Percentiles rank a stretch among this genome's conserved stretches.
Conservation (phyloP, 2,888 invertebrate species). For the Drosophila pegasa region DNA sequence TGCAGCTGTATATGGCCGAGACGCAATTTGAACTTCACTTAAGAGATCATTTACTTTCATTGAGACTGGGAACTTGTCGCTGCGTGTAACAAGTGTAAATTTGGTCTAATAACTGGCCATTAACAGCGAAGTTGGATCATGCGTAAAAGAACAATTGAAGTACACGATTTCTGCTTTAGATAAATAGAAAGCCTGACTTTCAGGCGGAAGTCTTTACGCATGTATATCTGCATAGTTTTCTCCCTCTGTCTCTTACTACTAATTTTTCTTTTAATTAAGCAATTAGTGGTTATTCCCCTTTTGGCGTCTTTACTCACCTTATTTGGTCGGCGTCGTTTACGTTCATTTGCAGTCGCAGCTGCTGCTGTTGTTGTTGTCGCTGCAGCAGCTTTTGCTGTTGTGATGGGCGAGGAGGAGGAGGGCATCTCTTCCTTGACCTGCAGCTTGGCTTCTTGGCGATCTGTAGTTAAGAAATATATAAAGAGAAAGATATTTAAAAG, state of each 20-base stretch:
- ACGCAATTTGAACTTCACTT: slow-evolving; percentile 78
- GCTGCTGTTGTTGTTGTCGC: slow-evolving; percentile 80
- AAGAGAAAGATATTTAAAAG: no score
- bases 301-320: slow-evolving; percentile 80
- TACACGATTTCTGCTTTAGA: slow-evolving; percentile 14
- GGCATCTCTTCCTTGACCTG: slow-evolving; percentile 45
- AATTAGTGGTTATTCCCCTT: slow-evolving; percentile 23
- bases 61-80: slow-evolving; percentile 66
- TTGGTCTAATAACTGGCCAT: slow-evolving; percentile 76
- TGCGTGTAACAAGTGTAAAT: slow-evolving; percentile 71
- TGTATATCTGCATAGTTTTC: slow-evolving; percentile 24
- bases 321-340: slow-evolving; percentile 86
- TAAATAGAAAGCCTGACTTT: slow-evolving; percentile 19
- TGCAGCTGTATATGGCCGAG: slow-evolving; percentile 68
- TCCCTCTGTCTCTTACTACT: slow-evolving; percentile 1
- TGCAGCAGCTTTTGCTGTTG: slow-evolving; percentile 30
- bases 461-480: slow-evolving; percentile 84
- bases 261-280: slow-evolving; percentile 33
- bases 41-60: slow-evolving; percentile 81
- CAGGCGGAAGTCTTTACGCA: slow-evolving; percentile 38
- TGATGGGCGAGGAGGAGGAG: slow-evolving; percentile 38
- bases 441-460: slow-evolving; percentile 90
- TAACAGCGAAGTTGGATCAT: slow-evolving; percentile 57
- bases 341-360: slow-evolving; percentile 85
- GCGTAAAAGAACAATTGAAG: slow-evolving; percentile 45